Conservation (phyloP, 2,113 vertebrate genomes). For the Laticauda laticaudata region DNA sequence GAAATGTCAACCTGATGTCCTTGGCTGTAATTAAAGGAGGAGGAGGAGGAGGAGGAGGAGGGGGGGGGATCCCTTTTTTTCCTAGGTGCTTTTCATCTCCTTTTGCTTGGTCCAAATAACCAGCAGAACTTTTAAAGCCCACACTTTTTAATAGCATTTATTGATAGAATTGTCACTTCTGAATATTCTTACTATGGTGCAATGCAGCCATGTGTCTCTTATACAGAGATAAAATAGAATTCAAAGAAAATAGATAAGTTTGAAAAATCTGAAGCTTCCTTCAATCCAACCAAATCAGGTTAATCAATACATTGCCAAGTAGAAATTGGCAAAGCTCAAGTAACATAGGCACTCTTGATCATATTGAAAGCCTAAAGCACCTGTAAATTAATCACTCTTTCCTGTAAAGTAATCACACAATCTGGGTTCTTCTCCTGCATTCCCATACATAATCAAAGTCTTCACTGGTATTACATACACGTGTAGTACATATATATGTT, state of each 20-base stretch:
- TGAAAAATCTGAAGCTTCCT: not conserved
- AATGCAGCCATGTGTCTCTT: not conserved
- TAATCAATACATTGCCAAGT: not conserved
- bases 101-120: not conserved
- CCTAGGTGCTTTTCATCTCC: not conserved
- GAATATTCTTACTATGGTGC: not conserved
- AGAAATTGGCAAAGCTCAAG: not conserved
- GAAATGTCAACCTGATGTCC: not conserved
- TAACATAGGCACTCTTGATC: not conserved
- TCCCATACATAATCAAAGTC: not conserved
- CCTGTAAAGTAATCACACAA: not conserved
- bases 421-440: not conserved
- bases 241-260: not conserved
- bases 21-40: not conserved
- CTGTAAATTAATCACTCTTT: not conserved
- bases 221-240: not conserved
- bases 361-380: not conserved
- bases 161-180: not conserved
- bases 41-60: no score
- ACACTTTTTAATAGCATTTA: not conserved
- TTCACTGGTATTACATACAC: not conserved
- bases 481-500: not conserved
- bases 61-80: not conserved
- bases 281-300: not conserved
- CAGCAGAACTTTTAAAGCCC: not conserved